Conservation (phyloP, 2,113 vertebrate species). For the Xiphias gladius region DNA sequence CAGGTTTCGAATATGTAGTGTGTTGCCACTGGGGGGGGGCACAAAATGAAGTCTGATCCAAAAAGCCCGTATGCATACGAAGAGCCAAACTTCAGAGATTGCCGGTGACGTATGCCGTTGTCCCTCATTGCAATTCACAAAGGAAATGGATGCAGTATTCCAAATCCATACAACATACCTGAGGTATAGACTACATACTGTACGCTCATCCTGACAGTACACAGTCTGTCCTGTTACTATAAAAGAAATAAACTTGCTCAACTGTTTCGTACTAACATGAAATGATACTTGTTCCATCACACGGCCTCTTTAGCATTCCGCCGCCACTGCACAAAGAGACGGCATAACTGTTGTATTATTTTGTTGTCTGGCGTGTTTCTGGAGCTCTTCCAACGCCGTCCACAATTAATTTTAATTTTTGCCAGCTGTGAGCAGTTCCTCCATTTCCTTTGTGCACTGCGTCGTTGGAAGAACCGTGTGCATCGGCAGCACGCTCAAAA, state of each 20-base stretch:
- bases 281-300: background rate
- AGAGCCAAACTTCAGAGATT: no score
- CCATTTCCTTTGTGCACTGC: background rate
- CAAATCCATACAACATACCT: background rate
- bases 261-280: background rate
- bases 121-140: no score
- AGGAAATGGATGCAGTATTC: no score
- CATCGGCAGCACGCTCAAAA: background rate
- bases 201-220: background rate
- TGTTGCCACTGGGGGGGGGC: no score
- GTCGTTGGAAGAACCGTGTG: background rate
- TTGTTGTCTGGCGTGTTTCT: background rate
- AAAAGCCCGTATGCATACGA: no score
- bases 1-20: no score
- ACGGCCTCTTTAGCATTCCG: background rate
- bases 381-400: background rate
- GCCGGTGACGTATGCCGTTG: no score
- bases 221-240: background rate
- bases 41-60: no score
- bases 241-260: background rate
- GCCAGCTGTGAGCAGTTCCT: slow-evolving; percentile 5
- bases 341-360: background rate
- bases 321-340: background rate
- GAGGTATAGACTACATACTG: background rate
- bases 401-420: background rate